A percentile compares a stretch with the other conserved stretches of the same genome.
These are phyloP conservation scores for Mormyrus hasselquistii DNA, from an alignment of 2,797 vertebrate species.

Conservation along the genomic window DNA sequence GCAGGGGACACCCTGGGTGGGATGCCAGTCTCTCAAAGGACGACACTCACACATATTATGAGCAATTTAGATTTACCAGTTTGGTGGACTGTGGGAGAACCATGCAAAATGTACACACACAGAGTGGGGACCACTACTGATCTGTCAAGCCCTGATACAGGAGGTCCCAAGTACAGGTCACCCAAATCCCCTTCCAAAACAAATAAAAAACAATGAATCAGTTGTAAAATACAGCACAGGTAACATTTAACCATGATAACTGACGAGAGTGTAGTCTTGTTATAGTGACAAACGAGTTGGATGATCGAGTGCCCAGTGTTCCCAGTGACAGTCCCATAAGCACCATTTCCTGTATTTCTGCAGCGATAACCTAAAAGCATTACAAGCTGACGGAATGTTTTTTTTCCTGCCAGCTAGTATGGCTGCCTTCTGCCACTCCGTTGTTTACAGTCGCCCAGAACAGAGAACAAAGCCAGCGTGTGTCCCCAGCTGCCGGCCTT, in stretches of 20 bases:
- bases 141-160: not conserved
- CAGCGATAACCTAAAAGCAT: not conserved
- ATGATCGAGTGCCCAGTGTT: not conserved
- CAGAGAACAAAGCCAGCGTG: not conserved
- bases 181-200: not conserved
- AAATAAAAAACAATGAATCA: not conserved
- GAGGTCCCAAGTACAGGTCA: not conserved
- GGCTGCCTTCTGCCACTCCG: not conserved
- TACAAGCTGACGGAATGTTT: not conserved
- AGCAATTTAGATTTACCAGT: not conserved
- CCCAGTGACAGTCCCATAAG: not conserved
- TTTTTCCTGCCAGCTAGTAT: not conserved
- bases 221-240: not conserved
- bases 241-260: not conserved
- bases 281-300: not conserved
- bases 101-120: not conserved
- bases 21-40: not conserved
- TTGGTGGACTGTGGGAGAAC: not conserved
- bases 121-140: not conserved
- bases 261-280: not conserved
- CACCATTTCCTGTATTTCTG: not conserved
- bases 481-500: slow-evolving; percentile 28
- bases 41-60: not conserved
- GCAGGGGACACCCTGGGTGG: not conserved
- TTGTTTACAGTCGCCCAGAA: not conserved